These are phyloP conservation scores for Uloborus plumipes DNA, from an alignment of 2,888 invertebrate species.

Conservation along the genomic window DNA sequence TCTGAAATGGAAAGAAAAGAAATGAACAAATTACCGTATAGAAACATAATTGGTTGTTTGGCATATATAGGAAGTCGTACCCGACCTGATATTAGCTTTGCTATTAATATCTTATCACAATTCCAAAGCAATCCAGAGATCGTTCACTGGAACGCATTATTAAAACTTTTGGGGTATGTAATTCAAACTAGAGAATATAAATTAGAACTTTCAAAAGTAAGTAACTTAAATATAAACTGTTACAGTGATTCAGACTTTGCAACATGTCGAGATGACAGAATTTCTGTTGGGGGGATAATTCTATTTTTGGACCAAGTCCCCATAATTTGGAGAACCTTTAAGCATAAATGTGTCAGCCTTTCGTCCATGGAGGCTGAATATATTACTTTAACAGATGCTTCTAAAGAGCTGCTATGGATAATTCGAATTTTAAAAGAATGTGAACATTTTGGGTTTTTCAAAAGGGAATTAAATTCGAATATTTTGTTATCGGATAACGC, in stretches of 20 bases:
- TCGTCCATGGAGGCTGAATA: conserved; percentile 30
- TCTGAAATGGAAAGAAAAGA: not conserved
- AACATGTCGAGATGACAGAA: conserved; percentile 15
- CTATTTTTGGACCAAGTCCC: conserved; percentile 10
- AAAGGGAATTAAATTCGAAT: not conserved
- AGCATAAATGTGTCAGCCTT: conserved; percentile 22
- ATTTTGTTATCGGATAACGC: not conserved
- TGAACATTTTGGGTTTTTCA: not conserved
- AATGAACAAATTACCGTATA: conserved; percentile 2
- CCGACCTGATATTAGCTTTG: conserved; percentile 7
- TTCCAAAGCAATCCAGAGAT: conserved; percentile 17
- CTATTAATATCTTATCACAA: conserved; percentile 13
- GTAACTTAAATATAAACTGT: not conserved
- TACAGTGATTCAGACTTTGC: conserved; percentile 22
- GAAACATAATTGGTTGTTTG: not conserved
- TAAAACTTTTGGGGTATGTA: conserved; percentile 15
- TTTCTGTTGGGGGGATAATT: conserved; percentile 5
- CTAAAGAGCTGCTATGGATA: conserved; percentile 13
- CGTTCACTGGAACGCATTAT: conserved; percentile 15
- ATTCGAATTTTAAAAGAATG: not conserved
- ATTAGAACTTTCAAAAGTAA: not conserved
- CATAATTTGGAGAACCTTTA: conserved; percentile 13
- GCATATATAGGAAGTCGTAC: conserved; percentile 1
- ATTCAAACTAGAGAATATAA: not conserved
- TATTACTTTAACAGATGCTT: conserved; percentile 12